Evolutionary conservation across 2,888 invertebrate species (phyloP).

Genomic region (Drosophila koepferae): DNA sequence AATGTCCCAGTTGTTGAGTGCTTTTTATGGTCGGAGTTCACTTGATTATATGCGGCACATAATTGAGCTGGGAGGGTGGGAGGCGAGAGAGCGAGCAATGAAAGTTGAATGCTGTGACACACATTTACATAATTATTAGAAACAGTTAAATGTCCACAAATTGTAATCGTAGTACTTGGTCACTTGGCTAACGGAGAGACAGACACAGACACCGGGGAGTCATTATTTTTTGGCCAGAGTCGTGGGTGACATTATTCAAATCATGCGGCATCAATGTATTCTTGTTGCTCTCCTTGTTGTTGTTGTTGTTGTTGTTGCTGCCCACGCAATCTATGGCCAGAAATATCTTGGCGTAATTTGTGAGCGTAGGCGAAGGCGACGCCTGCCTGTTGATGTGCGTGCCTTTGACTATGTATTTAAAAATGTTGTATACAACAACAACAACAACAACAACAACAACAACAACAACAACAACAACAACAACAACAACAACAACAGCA

Average conservation of each 20-base stretch:
- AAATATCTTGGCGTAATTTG: conserved; percentile 72
- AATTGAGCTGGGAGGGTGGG: conserved; percentile 43
- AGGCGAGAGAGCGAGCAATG: background rate
- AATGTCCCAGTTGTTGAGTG: conserved; percentile 56
- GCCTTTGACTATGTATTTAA: conserved; percentile 65
- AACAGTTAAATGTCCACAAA: conserved; percentile 80
- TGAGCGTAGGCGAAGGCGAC: conserved; percentile 17
- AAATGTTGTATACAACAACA: conserved; percentile 56
- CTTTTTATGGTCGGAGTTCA: conserved; percentile 49
- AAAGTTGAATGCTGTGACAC: conserved; percentile 50
- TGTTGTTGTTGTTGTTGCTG: conserved; percentile 28
- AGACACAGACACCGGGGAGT: conserved; percentile 66
- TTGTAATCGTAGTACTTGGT: conserved; percentile 63
- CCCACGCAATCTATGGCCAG: conserved; percentile 69
- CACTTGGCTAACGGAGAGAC: conserved; percentile 18
- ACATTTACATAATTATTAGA: conserved; percentile 80
- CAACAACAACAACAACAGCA: conserved; percentile 19
- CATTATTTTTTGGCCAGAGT: conserved; percentile 56
- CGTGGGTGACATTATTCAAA: conserved; percentile 61
- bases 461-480: conserved; percentile 28
- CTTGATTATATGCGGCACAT: conserved; percentile 65
- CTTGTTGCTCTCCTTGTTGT: conserved; percentile 15
- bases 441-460: conserved; percentile 6
- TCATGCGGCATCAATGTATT: conserved; percentile 46
- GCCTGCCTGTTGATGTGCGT: conserved; percentile 65